Evolutionary conservation across 2,888 invertebrate genomes (phyloP).

Genomic region (Cephus runcator): DNA sequence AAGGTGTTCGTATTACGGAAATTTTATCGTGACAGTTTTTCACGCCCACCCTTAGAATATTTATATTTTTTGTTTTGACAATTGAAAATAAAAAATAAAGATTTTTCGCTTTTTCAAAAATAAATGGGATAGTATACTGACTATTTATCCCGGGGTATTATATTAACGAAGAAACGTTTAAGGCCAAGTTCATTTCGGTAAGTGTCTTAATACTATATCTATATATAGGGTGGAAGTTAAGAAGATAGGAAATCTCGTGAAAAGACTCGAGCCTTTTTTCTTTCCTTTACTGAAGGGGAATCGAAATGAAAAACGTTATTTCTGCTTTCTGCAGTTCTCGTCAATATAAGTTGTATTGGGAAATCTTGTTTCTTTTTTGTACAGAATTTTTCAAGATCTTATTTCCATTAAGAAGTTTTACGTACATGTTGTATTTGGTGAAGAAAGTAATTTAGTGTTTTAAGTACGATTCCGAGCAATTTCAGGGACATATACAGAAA

Average conservation of each 20-base stretch:
- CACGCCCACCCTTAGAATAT: not conserved
- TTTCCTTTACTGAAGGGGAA: not conserved
- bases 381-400: not conserved
- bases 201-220: not conserved
- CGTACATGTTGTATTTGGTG: not conserved
- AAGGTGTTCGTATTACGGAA: not conserved
- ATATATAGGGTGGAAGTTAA: not conserved
- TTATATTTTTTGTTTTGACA: not conserved
- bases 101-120: not conserved
- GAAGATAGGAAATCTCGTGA: not conserved
- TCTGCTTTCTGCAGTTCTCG: not conserved
- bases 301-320: not conserved
- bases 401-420: not conserved
- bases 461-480: not conserved
- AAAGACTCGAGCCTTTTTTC: not conserved
- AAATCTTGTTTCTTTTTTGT: not conserved
- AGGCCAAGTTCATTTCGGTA: not conserved
- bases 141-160: not conserved
- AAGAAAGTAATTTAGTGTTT: not conserved
- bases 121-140: not conserved
- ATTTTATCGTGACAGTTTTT: not conserved
- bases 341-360: not conserved
- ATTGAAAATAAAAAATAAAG: not conserved
- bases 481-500: not conserved
- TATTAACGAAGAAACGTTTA: not conserved